Base-by-base conservation (phyloP, 2,797 vertebrate species). In the Sebastes reedi region DNA sequence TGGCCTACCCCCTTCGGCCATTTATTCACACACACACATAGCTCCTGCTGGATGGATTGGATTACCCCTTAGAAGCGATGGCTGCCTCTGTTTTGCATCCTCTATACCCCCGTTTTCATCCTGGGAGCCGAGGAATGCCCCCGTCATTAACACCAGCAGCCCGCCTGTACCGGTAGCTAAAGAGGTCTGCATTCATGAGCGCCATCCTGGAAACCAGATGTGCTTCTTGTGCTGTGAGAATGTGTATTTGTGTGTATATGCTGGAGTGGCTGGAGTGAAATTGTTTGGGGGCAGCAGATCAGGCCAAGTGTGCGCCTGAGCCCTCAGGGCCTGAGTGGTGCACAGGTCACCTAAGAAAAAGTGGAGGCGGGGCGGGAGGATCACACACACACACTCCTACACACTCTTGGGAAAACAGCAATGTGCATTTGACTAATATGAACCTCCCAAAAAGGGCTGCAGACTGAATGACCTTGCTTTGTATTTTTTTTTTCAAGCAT, bases 201-300 rank as follows among this genome's bases (percentile, higher is more conserved):
- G 88, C 79, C 82, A 82, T 89, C 91, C 93, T 93, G 90, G 82
- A 94, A 90, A 93, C 91, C 93, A 95, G 92, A 93, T 94, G 94
- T 94, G 88, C 81, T 71, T 52, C 82, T 71, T 18, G 46, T 64
- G 58, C 72, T 86, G 82, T 79, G 87, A 82, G 88, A 85, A 74
- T 60, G 20, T 60, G 80, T 80, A 16, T 79, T 36, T 80, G 76
- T 77, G 75, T 81, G 75, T 67, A 30, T 68, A 59, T n/a, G 79
- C 5, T 18, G 7, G 42, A 24, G 68, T 65, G 70, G 80, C 72
- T 56, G 67, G 77, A 84, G 75, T 54, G 69, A 88, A 88, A 91
- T 86, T 85, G 80, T 82, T 84, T 54, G 56, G 77, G 67, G 80
- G 73, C 77, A 30, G 82, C 34, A 11, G 77, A 80, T 85, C 58